phyloP scores from a whole-genome alignment of 2,888 invertebrate genomes.

The Neoitamus cyanurus region DNA sequence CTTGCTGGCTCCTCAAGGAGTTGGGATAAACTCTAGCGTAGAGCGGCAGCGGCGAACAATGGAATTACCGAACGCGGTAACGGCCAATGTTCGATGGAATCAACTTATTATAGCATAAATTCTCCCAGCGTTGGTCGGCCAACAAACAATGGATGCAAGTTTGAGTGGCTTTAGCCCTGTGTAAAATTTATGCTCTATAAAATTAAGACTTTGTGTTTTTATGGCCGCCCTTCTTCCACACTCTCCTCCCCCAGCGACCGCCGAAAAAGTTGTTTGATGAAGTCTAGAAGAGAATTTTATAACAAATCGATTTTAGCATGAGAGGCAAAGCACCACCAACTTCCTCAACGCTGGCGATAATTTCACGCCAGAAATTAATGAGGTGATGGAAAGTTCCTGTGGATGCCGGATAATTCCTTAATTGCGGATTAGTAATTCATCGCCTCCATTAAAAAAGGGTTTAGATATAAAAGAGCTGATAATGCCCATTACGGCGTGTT shows the following conservation, averaged over 20 bases:
- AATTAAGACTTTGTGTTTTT: constrained; percentile 33
- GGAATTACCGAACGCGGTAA: background rate
- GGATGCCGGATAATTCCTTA: constrained; percentile 1
- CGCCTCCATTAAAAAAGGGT: constrained; percentile 5
- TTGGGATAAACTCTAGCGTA: background rate
- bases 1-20: background rate
- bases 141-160: constrained; percentile 15
- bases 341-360: background rate
- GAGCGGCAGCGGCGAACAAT: background rate
- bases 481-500: background rate
- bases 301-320: constrained; percentile 6
- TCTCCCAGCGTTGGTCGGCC: background rate
- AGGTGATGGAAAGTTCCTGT: background rate
- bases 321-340: background rate
- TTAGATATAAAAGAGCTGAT: background rate
- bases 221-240: background rate
- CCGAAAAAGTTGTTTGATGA: constrained; percentile 13
- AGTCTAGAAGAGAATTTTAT: constrained; percentile 3
- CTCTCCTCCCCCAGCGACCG: background rate
- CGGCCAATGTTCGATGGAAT: background rate
- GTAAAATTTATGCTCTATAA: constrained; percentile 32
- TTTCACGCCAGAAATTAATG: constrained; percentile 1
- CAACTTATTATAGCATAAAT: constrained; percentile 15
- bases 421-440: constrained; percentile 5
- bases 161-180: background rate